These are phyloP conservation scores for human (Homo sapiens) DNA, from an alignment of 2,113 vertebrate species.

Conservation along the genomic window GRCh38 chr3:71695501-71696000, in stretches of 20 bases:
- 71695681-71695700: background rate
- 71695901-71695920: background rate
- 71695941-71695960: background rate
- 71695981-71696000: background rate
- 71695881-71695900: background rate
- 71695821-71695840: background rate
- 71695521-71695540: background rate
- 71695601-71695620: accelerated
- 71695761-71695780: background rate
- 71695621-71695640: background rate
- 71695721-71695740: background rate
- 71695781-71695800: constrained; percentile 33
- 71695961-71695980: background rate
- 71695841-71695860: background rate
- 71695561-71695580: background rate
- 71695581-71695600: background rate
- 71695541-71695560: background rate
- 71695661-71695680: background rate
- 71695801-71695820: background rate
- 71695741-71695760: constrained; percentile 29
- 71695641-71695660: background rate
- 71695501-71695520: background rate
- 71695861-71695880: background rate
- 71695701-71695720: background rate
- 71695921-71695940: background rate